Evolutionary conservation across 2,113 vertebrate genomes (phyloP).

Genomic region (Channa maculata): DNA sequence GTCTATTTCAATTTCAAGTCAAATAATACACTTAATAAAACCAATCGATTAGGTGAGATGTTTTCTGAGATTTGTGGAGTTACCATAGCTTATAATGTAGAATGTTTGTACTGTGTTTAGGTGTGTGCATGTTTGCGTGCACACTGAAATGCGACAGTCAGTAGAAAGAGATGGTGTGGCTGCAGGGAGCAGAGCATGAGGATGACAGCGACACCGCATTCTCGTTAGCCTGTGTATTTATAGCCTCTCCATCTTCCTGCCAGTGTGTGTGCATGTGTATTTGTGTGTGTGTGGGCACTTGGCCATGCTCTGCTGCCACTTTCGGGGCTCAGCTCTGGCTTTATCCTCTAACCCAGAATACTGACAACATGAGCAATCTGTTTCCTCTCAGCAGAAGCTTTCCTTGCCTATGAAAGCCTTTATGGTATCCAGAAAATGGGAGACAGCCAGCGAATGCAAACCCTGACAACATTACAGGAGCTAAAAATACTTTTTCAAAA

Average conservation of each 20-base stretch:
- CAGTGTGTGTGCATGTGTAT: constrained; percentile 44
- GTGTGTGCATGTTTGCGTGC: not conserved
- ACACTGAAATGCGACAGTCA: constrained; percentile 36
- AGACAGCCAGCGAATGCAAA: constrained; percentile 36
- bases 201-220: constrained; percentile 67
- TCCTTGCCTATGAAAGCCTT: constrained; percentile 35
- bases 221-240: constrained; percentile 77
- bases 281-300: constrained; percentile 48
- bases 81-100: constrained; percentile 14
- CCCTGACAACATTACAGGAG: constrained; percentile 27
- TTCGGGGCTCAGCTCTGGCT: constrained; percentile 64
- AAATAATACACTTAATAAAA: too few relatives aligned
- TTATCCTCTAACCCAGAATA: constrained; percentile 63
- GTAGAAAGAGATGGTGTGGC: constrained; percentile 42
- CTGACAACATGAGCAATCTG: constrained; percentile 69
- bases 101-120: constrained; percentile 32
- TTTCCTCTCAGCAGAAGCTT: constrained; percentile 58
- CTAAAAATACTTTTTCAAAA: constrained; percentile 44
- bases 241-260: constrained; percentile 73
- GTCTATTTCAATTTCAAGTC: not conserved
- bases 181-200: constrained; percentile 51
- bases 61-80: not conserved
- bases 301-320: constrained; percentile 65
- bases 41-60: not conserved
- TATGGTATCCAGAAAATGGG: constrained; percentile 30